Conservation (phyloP, 2,888 invertebrate species). For the Formica aserva region DNA sequence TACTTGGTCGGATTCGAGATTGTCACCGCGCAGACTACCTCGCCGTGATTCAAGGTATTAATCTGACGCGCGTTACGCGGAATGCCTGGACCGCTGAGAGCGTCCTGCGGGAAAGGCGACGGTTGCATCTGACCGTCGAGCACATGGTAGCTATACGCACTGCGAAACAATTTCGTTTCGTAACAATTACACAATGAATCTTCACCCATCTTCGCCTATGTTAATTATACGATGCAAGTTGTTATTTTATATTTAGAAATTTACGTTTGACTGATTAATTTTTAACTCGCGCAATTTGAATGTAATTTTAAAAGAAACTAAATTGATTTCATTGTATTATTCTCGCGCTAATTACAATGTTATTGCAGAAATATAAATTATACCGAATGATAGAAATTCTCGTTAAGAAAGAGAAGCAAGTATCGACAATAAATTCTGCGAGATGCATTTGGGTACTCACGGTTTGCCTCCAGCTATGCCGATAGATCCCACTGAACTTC, state of each 20-base stretch:
- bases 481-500: constrained; percentile 88
- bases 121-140: constrained; percentile 95
- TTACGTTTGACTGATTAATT: neutral
- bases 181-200: constrained; percentile 8
- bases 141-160: constrained; percentile 97
- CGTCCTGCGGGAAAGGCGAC: constrained; percentile 97
- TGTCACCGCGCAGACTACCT: constrained; percentile 98
- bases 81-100: constrained; percentile 95
- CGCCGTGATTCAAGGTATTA: constrained; percentile 96
- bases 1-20: constrained; percentile 97
- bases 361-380: neutral
- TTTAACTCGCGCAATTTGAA: neutral
- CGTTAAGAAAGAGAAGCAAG: neutral
- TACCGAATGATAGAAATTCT: neutral
- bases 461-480: constrained; percentile 93
- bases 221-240: neutral
- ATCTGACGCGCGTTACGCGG: constrained; percentile 96
- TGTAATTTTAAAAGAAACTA: neutral
- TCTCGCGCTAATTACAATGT: neutral
- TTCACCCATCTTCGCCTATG: neutral
- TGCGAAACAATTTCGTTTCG: constrained; percentile 86
- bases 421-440: neutral
- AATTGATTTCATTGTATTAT: neutral
- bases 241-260: neutral
- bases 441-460: constrained; percentile 87